phyloP scores from a whole-genome alignment of 1,140 invertebrate species.

The Steinernema khuongi region DNA sequence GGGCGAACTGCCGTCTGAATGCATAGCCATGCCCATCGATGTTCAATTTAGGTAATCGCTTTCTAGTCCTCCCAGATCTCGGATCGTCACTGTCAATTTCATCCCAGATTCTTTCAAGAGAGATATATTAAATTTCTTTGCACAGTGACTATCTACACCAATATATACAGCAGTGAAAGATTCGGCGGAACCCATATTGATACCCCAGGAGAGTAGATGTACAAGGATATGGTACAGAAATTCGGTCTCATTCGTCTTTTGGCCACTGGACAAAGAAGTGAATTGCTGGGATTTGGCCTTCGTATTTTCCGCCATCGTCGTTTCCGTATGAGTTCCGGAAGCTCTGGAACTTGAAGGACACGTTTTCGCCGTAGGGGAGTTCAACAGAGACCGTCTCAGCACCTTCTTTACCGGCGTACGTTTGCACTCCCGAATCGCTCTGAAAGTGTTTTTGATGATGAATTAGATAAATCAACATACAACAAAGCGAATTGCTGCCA shows the following conservation, averaged over 20 bases:
- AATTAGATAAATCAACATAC: neutral
- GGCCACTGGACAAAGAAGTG: slow-evolving; percentile 7
- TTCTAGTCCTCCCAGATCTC: neutral
- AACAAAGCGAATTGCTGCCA: neutral
- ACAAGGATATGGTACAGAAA: neutral
- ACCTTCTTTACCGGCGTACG: neutral
- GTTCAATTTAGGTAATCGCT: neutral
- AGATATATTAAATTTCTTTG: neutral
- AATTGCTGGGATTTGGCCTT: neutral
- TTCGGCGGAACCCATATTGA: neutral
- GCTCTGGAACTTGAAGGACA: slow-evolving; percentile 12
- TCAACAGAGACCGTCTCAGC: neutral
- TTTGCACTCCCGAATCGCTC: slow-evolving; percentile 5
- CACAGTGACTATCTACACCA: too few relatives aligned
- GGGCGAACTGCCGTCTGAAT: neutral
- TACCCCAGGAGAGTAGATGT: neutral
- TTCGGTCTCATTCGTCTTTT: neutral
- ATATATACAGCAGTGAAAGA: too few relatives aligned
- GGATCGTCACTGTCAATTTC: slow-evolving; percentile 1
- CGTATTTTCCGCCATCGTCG: slow-evolving; percentile 1
- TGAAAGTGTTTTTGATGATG: neutral
- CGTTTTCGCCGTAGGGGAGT: neutral
- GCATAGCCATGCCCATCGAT: neutral
- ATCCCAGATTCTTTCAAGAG: neutral
- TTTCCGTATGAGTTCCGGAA: slow-evolving; percentile 3